Percentiles rank a stretch among this genome's conserved stretches.
Evolutionary conservation across 2,888 invertebrate species (phyloP).

Genomic region (Cordilura impudica): DNA sequence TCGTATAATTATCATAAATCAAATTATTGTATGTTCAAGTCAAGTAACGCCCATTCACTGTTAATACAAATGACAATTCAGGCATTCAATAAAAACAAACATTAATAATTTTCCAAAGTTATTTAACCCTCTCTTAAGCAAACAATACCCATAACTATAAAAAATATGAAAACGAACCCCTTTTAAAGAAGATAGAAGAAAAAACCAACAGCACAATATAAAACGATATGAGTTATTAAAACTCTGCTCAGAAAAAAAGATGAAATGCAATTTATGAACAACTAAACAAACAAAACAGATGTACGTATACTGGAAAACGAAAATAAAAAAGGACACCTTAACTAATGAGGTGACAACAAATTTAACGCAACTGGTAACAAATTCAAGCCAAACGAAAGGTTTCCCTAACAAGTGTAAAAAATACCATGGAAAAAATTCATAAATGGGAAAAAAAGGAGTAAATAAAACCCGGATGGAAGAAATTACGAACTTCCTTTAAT

Average conservation of each 20-base stretch:
- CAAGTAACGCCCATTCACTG: slow-evolving; percentile 55
- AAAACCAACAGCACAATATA: not conserved
- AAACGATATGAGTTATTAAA: slow-evolving; percentile 36
- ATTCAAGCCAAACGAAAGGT: not conserved
- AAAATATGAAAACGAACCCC: slow-evolving; percentile 32
- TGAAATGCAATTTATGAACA: slow-evolving; percentile 34
- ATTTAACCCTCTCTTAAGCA: slow-evolving; percentile 39
- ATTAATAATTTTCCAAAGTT: slow-evolving; percentile 54
- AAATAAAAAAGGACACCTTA: slow-evolving; percentile 63
- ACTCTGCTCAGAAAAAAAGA: slow-evolving; percentile 18
- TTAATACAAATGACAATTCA: slow-evolving; percentile 27
- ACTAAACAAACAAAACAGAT: slow-evolving; percentile 62
- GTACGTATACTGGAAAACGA: slow-evolving; percentile 43
- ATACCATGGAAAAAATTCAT: slow-evolving; percentile 22
- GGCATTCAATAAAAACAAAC: slow-evolving; percentile 32
- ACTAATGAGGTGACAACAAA: slow-evolving; percentile 76
- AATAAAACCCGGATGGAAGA: slow-evolving; percentile 52
- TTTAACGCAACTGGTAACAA: slow-evolving; percentile 71
- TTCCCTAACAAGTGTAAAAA: slow-evolving; percentile 50
- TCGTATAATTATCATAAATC: slow-evolving; percentile 59
- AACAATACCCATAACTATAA: slow-evolving; percentile 7
- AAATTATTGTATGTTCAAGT: slow-evolving; percentile 37
- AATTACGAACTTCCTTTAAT: slow-evolving; percentile 72
- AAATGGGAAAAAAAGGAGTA: slow-evolving; percentile 31
- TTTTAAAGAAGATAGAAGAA: slow-evolving; percentile 6